phyloP scores from a whole-genome alignment of 2,113 vertebrate species.

The Conger conger region DNA sequence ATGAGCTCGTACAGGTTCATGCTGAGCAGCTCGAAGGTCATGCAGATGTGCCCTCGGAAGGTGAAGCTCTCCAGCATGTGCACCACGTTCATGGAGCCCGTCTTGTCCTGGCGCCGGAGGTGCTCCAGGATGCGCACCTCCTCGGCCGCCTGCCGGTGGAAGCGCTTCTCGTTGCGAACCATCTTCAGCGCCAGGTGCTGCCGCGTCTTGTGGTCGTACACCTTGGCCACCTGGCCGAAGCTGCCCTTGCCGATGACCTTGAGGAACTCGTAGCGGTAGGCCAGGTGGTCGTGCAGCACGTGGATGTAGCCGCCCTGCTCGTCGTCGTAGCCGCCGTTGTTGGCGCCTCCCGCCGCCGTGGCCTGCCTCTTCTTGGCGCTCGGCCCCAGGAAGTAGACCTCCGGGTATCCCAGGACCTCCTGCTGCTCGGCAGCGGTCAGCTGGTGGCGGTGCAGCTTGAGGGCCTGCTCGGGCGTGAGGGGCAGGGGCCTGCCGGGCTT shows the following conservation, averaged over 20 bases:
- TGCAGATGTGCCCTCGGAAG: constrained; percentile 96
- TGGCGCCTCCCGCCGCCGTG: constrained; percentile 83
- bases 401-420: constrained; percentile 84
- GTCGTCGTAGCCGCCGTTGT: constrained; percentile 91
- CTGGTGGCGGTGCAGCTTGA: constrained; percentile 87
- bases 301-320: constrained; percentile 93
- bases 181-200: constrained; percentile 95
- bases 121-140: constrained; percentile 97
- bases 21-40: constrained; percentile 95
- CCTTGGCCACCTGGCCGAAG: constrained; percentile 96
- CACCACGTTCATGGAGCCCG: constrained; percentile 90
- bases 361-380: constrained; percentile 91
- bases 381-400: constrained; percentile 93
- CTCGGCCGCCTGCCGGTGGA: constrained; percentile 93
- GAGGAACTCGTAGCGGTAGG: constrained; percentile 94
- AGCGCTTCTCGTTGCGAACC: constrained; percentile 96
- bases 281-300: constrained; percentile 91
- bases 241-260: constrained; percentile 98
- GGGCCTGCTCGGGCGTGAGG: constrained; percentile 83
- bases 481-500: constrained; percentile 69
- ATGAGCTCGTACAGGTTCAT: constrained; percentile 99
- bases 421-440: constrained; percentile 85
- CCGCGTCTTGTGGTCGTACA: constrained; percentile 93
- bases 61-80: constrained; percentile 98
- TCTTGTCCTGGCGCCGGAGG: constrained; percentile 93